A percentile compares a stretch with the other conserved stretches of the same genome.
These are phyloP conservation scores for Euproctis similis DNA, from an alignment of 2,888 invertebrate genomes.

Conservation along the genomic window DNA sequence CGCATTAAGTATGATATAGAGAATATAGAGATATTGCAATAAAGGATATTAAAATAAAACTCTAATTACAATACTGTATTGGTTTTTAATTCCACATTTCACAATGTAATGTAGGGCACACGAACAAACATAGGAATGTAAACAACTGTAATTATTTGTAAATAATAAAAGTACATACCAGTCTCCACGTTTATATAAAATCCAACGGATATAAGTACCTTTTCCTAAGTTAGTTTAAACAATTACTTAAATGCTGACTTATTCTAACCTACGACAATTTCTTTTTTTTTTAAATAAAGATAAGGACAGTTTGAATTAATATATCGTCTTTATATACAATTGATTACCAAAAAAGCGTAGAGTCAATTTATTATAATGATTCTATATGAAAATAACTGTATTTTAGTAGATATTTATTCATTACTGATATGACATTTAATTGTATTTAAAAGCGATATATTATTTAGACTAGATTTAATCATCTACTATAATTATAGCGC, in stretches of 20 bases:
- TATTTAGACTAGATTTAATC: constrained; percentile 64
- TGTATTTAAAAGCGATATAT: constrained; percentile 46
- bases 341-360: no score
- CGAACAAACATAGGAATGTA: constrained; percentile 58
- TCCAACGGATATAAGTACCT: constrained; percentile 65
- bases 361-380: no score
- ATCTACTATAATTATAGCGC: constrained; percentile 45
- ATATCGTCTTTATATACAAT: constrained; percentile 44
- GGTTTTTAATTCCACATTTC: constrained; percentile 63
- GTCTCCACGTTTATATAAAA: constrained; percentile 68
- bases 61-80: constrained; percentile 67
- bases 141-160: constrained; percentile 44
- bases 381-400: no score
- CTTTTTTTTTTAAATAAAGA: constrained; percentile 31
- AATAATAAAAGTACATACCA: constrained; percentile 63
- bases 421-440: constrained; percentile 21
- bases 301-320: constrained; percentile 39
- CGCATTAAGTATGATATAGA: no score
- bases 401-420: constrained; percentile 11
- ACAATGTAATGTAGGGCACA: constrained; percentile 41
- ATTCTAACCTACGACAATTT: constrained; percentile 40
- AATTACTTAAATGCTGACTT: constrained; percentile 72
- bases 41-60: constrained; percentile 35
- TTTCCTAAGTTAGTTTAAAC: constrained; percentile 39
- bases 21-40: no score